A percentile compares a stretch with the other conserved stretches of the same genome.
Evolutionary conservation across 2,113 vertebrate genomes (phyloP).

Genomic region (Parus major): DNA sequence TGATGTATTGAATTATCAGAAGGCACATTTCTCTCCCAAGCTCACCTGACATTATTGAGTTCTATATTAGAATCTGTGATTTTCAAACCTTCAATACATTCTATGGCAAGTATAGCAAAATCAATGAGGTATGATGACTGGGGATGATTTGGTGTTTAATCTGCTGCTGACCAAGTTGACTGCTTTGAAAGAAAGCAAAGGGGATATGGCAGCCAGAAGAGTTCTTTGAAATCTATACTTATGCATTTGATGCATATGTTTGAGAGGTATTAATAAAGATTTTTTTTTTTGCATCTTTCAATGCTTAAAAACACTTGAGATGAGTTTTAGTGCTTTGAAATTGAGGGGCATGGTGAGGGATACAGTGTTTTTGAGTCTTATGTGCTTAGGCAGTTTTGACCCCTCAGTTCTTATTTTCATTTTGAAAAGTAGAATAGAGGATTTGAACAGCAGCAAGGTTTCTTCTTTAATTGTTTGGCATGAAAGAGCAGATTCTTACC

Average conservation of each 20-base stretch:
- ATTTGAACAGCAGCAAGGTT: background rate
- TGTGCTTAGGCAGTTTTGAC: background rate
- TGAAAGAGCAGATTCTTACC: background rate
- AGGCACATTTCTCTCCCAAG: background rate
- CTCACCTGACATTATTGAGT: background rate
- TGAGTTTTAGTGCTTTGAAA: background rate
- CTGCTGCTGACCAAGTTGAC: background rate
- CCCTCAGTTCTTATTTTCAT: background rate
- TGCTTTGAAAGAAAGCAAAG: background rate
- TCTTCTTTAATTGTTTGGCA: background rate
- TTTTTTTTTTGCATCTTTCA: background rate
- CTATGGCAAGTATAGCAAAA: conserved; percentile 16
- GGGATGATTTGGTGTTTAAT: conserved; percentile 11
- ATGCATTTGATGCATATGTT: background rate
- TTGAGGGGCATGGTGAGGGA: background rate
- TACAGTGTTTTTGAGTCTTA: background rate
- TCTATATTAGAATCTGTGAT: background rate
- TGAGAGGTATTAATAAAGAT: background rate
- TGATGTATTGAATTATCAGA: conserved; percentile 12
- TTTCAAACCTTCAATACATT: conserved; percentile 24
- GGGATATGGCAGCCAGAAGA: background rate
- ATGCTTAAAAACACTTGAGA: background rate
- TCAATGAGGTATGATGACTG: conserved; percentile 18
- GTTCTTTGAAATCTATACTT: background rate
- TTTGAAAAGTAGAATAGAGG: background rate